A percentile compares a stretch with the other conserved stretches of the same genome.
Conservation (phyloP, 2,113 vertebrate species). For the Glaucidium brasilianum region DNA sequence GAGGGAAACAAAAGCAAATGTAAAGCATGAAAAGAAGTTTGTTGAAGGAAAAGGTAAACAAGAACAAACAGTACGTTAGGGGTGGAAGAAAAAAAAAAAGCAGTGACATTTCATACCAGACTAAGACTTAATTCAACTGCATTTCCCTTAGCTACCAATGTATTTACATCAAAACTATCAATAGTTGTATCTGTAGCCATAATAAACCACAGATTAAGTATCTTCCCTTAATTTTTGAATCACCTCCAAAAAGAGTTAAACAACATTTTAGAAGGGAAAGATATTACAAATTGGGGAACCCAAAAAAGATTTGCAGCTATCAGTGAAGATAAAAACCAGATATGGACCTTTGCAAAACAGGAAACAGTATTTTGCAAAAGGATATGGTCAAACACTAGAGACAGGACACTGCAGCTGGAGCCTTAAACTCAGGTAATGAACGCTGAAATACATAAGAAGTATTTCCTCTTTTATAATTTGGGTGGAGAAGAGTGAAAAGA, state of each 20-base stretch:
- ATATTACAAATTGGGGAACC: not conserved
- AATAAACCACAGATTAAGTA: not conserved
- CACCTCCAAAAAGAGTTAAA: not conserved
- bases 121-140: not conserved
- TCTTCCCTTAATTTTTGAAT: not conserved
- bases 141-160: not conserved
- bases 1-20: not conserved
- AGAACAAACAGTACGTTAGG: not conserved
- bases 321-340: not conserved
- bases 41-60: not conserved
- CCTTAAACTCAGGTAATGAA: not conserved
- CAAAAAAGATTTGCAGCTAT: not conserved
- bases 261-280: not conserved
- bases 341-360: not conserved
- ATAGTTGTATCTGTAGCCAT: not conserved
- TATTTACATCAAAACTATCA: not conserved
- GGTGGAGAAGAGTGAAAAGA: not conserved
- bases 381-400: not conserved
- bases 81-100: not conserved
- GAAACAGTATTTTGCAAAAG: not conserved
- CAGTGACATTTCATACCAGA: not conserved
- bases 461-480: not conserved
- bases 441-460: not conserved
- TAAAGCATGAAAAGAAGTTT: not conserved
- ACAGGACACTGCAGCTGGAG: not conserved